Percentiles rank a stretch among this genome's conserved stretches.
These are phyloP conservation scores for Melanostoma mellinum DNA, from an alignment of 2,888 invertebrate species.

Conservation along the genomic window DNA sequence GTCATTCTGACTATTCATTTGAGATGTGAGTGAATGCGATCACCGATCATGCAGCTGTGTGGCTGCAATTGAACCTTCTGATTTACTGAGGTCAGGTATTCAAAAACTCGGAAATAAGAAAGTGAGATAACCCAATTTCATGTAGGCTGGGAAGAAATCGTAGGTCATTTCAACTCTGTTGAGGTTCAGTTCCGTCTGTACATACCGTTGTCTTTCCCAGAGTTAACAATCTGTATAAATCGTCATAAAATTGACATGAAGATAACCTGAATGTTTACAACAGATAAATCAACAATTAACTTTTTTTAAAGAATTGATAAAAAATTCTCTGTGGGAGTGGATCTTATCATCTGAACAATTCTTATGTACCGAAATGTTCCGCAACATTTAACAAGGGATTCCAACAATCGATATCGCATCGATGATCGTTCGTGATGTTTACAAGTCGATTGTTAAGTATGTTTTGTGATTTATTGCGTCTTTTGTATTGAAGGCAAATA, in stretches of 20 bases:
- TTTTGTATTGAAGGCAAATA: neutral
- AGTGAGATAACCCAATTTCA: too few species aligned
- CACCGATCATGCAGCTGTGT: slow-evolving; percentile 39
- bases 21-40: slow-evolving; percentile 7
- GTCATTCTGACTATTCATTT: slow-evolving; percentile 53
- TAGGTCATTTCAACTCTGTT: too few species aligned
- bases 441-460: slow-evolving; percentile 14
- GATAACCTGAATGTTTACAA: too few species aligned
- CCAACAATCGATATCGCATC: slow-evolving; percentile 34
- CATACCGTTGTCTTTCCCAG: too few species aligned
- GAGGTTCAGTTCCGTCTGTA: too few species aligned
- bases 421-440: slow-evolving; percentile 26
- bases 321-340: neutral
- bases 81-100: slow-evolving; percentile 44
- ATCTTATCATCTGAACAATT: neutral
- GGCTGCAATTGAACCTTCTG: slow-evolving; percentile 3
- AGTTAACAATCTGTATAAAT: too few species aligned
- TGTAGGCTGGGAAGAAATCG: too few species aligned
- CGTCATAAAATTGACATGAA: too few species aligned
- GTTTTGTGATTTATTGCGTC: slow-evolving; percentile 23
- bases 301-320: too few species aligned
- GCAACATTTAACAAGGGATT: neutral
- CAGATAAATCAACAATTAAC: too few species aligned
- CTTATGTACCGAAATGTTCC: too few species aligned
- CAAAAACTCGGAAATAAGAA: neutral